phyloP scores from a whole-genome alignment of 2,113 vertebrate species.

The Dicrurus megarhynchus region DNA sequence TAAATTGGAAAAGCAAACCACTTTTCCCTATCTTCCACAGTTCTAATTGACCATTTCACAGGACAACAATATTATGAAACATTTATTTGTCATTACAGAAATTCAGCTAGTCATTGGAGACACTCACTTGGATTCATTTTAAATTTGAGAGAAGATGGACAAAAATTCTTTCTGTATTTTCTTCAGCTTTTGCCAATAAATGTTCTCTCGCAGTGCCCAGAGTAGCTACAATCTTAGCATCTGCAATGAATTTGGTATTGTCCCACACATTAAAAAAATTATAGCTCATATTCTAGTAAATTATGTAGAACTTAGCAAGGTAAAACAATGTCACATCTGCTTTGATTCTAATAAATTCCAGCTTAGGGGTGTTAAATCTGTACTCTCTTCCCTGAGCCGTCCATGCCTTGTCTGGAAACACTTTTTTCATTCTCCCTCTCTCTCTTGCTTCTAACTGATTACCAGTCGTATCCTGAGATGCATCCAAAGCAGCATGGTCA shows the following conservation, averaged over 20 bases:
- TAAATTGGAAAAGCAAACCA: not conserved
- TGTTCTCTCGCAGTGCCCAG: not conserved
- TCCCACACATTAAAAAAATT: not conserved
- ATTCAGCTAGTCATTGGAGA: not conserved
- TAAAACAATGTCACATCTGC: constrained; percentile 1
- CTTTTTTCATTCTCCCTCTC: not conserved
- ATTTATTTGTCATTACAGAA: not conserved
- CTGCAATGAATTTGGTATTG: constrained; percentile 3
- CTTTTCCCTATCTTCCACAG: not conserved
- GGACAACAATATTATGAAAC: not conserved
- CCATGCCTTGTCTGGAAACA: not conserved
- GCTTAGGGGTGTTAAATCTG: not conserved
- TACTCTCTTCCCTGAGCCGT: not conserved
- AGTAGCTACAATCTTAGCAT: not conserved
- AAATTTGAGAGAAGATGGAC: not conserved
- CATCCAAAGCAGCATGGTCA: not conserved
- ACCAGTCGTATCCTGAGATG: not conserved
- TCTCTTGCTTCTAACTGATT: not conserved
- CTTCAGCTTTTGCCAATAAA: not conserved
- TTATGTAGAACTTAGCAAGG: not conserved
- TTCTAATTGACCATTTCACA: constrained; percentile 27
- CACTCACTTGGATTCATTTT: not conserved
- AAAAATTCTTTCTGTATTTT: not conserved
- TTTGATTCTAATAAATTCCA: constrained; percentile 31
- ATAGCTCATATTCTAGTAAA: not conserved